phyloP scores from a whole-genome alignment of 2,113 vertebrate species.

The Rhynchopsitta pachyrhyncha region DNA sequence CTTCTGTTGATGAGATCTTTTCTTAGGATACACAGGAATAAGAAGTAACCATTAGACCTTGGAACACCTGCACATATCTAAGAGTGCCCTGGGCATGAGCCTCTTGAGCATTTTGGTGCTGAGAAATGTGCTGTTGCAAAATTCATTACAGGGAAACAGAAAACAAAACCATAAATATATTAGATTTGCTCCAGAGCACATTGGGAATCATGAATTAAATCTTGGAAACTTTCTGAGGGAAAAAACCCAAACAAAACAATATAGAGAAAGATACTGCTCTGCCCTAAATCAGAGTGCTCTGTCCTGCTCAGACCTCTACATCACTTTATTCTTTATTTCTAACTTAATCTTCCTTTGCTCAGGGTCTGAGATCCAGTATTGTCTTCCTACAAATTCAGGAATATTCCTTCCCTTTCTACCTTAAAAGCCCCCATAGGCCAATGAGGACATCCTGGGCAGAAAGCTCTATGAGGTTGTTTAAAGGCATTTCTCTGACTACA shows the following conservation, averaged over 20 bases:
- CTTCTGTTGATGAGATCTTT: not conserved
- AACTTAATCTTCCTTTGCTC: not conserved
- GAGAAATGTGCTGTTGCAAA: not conserved
- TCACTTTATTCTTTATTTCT: not conserved
- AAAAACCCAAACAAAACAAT: not conserved
- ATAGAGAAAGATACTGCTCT: not conserved
- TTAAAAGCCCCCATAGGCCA: not conserved
- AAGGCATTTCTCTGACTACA: not conserved
- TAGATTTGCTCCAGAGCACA: not conserved
- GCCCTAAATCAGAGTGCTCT: not conserved
- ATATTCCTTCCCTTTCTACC: not conserved
- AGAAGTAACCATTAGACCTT: not conserved
- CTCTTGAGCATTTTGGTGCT: not conserved
- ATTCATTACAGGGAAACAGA: not conserved
- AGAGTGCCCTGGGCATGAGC: not conserved
- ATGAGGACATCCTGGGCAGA: not conserved
- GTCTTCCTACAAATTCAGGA: not conserved
- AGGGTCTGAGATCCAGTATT: not conserved
- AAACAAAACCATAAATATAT: not conserved
- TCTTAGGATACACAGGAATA: not conserved
- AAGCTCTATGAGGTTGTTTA: not conserved
- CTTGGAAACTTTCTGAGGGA: not conserved
- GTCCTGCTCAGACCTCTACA: not conserved
- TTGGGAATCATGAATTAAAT: not conserved
- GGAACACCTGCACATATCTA: not conserved